phyloP scores from a whole-genome alignment of 2,113 vertebrate species.

The Dunckerocampus dactyliophorus region DNA sequence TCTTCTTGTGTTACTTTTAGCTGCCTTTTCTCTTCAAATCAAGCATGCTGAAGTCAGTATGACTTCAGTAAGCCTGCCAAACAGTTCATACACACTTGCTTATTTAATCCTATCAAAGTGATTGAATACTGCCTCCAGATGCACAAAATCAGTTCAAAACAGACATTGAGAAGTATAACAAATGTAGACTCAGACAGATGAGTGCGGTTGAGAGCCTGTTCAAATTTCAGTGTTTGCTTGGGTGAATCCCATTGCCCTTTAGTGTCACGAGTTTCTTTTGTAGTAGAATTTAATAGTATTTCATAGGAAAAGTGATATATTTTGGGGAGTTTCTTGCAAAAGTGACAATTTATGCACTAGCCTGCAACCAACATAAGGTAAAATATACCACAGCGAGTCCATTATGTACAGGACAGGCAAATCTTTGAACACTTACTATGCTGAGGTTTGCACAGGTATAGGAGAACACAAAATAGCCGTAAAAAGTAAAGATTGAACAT shows the following conservation, averaged over 20 bases:
- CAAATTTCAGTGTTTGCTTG: not conserved
- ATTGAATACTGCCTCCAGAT: constrained; percentile 10
- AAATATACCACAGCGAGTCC: too few relatives aligned
- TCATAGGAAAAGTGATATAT: not conserved
- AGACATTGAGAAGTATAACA: constrained; percentile 6
- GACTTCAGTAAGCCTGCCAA: constrained; percentile 10
- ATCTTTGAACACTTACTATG: too few relatives aligned
- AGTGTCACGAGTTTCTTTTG: not conserved
- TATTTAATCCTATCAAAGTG: constrained; percentile 20
- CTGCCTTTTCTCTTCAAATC: constrained; percentile 1
- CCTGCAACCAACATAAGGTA: too few relatives aligned
- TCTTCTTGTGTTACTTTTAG: not conserved
- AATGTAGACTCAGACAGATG: not conserved
- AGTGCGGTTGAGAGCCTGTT: too few relatives aligned
- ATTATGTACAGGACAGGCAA: too few relatives aligned
- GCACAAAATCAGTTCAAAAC: constrained; percentile 12
- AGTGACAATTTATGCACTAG: too few relatives aligned
- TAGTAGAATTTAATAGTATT: not conserved
- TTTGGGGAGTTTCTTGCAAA: too few relatives aligned
- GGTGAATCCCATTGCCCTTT: constrained; percentile 1
- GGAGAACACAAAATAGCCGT: too few relatives aligned
- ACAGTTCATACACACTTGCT: constrained; percentile 5
- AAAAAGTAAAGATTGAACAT: too few relatives aligned
- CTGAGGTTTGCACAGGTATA: too few relatives aligned
- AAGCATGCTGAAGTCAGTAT: constrained; percentile 12